These are phyloP conservation scores for Chymomyza caudatula DNA, from an alignment of 2,888 invertebrate species.

Conservation along the genomic window DNA sequence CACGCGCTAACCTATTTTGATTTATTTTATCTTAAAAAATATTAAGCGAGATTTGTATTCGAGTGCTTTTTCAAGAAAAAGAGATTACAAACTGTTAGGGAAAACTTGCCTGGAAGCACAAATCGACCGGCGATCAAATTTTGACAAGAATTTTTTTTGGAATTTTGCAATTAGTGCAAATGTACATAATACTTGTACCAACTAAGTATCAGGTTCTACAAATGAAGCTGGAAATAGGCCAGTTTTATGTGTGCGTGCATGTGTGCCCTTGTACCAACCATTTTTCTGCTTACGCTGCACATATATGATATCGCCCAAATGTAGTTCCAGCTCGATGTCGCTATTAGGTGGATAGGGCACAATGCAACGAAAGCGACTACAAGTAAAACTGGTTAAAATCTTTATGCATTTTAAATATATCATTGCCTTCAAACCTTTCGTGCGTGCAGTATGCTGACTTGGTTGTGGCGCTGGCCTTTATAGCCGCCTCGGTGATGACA, in stretches of 20 bases:
- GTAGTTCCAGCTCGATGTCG: constrained; percentile 93
- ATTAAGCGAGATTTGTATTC: constrained; percentile 38
- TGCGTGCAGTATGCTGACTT: constrained; percentile 77
- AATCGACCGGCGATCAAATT: constrained; percentile 58
- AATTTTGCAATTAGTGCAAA: constrained; percentile 11
- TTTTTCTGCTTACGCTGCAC: constrained; percentile 95
- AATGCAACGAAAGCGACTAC: constrained; percentile 88
- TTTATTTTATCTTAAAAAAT: constrained; percentile 52
- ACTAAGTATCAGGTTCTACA: constrained; percentile 83
- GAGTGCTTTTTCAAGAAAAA: constrained; percentile 48
- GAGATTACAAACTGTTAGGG: constrained; percentile 10
- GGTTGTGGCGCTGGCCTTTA: constrained; percentile 74
- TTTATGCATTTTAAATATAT: not conserved
- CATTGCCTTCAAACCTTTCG: constrained; percentile 73
- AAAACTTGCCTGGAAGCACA: constrained; percentile 47
- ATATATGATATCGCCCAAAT: constrained; percentile 93
- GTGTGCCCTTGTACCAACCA: constrained; percentile 96
- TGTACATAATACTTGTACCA: constrained; percentile 4
- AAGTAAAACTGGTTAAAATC: constrained; percentile 2
- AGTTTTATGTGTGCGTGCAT: constrained; percentile 92
- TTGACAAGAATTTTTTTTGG: constrained; percentile 15
- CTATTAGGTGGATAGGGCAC: constrained; percentile 97
- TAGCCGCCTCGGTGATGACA: constrained; percentile 65
- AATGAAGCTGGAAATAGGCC: constrained; percentile 97
- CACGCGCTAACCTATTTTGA: constrained; percentile 40